Conservation (phyloP, 2,797 vertebrate species). For the Euphonia xanthogaster region DNA sequence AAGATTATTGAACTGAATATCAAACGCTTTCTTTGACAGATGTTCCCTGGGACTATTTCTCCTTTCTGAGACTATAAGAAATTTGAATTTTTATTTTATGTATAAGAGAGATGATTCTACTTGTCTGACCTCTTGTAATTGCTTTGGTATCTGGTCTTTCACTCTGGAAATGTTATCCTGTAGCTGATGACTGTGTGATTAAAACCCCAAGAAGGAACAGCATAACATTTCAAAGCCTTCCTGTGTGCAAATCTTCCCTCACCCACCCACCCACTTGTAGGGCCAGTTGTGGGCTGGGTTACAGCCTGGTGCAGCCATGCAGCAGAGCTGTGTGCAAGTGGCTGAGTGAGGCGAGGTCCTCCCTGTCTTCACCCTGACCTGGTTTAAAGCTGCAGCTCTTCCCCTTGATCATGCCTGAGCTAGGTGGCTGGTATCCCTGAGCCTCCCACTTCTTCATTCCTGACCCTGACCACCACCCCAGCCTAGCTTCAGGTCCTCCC, state of each 20-base stretch:
- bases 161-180: not conserved
- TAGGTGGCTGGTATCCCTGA: not conserved
- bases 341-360: not conserved
- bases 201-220: not conserved
- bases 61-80: not conserved
- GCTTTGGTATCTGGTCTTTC: not conserved
- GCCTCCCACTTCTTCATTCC: not conserved
- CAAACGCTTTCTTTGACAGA: not conserved
- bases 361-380: not conserved
- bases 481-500: not conserved
- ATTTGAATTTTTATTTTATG: not conserved
- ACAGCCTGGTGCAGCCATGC: not conserved
- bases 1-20: not conserved
- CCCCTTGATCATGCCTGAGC: not conserved
- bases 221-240: not conserved
- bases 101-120: not conserved
- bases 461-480: not conserved
- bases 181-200: not conserved
- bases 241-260: not conserved
- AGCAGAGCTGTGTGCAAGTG: not conserved
- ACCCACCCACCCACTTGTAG: not conserved
- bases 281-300: not conserved
- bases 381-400: not conserved
- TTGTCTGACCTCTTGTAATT: not conserved
- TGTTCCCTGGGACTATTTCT: not conserved